Base-by-base conservation (phyloP, 2,797 vertebrate genomes). In the Euthynnus affinis region DNA sequence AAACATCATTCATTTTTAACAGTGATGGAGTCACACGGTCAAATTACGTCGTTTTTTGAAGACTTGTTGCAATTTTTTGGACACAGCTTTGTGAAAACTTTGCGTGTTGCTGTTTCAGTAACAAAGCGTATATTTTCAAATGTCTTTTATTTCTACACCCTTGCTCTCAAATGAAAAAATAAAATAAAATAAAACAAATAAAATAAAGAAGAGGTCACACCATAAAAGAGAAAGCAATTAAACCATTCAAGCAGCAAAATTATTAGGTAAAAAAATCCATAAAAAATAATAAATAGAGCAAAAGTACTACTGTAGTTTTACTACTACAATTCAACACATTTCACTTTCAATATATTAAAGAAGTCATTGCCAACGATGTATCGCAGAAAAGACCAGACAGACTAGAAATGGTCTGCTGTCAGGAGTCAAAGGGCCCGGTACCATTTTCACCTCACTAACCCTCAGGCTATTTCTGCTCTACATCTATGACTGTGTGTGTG, bases 391-490 rank as follows among this genome's bases (percentile, higher is more conserved):
- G 52, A 60, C 22, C 17, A 70, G 53, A 63, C 44, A 20, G 25
- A 52, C 12, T 5, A 40, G 57, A 78, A 76, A 52, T 14, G 22
- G 17, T 71, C 53, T 71, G 75, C 81, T 69, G 83, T 83, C 66
- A 77, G 48, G 78, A 87, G 82, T 84, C 78, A 87, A 87, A 87
- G 63, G 74, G 65, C 56, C 29, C 71, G 22, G 3, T 23, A 80
- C 25, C 53, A 58, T 83, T 80, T 79, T 72, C 78, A 85, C 83
- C 68, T 80, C 76, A 13, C 49, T 74, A 76, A 60, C 80, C 81
- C 81, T 0, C 27, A 73, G 56, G 82, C 79, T 32, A 49, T 65
- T 78, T 59, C 71, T 73, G 80, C 70, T 87, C 76, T 74, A 56
- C 75, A 70, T 82, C 69, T 85, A 76, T 74, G 64, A 65, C 34